Conservation (phyloP, 2,113 vertebrate species). For the Anhinga anhinga region DNA sequence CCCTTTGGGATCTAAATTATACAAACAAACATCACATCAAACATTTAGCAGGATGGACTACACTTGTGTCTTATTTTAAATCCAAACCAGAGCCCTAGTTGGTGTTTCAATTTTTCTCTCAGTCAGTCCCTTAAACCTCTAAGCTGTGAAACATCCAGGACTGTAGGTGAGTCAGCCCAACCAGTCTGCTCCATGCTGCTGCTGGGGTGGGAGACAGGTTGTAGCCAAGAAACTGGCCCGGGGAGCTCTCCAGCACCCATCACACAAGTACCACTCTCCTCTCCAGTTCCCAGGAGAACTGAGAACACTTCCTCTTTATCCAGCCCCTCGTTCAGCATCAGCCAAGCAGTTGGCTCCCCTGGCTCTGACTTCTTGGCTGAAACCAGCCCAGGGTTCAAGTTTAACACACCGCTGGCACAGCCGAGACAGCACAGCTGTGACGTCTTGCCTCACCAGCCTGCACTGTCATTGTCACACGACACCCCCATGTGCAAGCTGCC, state of each 20-base stretch:
- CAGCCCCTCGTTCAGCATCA: background rate
- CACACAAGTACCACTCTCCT: background rate
- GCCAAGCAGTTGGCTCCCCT: background rate
- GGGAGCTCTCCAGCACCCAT: background rate
- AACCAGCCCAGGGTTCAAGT: background rate
- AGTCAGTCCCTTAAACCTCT: background rate
- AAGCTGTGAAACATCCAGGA: background rate
- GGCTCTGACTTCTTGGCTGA: background rate
- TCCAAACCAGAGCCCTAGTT: background rate
- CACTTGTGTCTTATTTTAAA: background rate
- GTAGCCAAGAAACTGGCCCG: background rate
- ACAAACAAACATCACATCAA: background rate
- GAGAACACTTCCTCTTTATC: background rate
- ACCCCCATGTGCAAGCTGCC: background rate
- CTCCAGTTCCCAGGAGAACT: background rate
- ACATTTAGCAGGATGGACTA: background rate
- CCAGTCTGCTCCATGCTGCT: background rate
- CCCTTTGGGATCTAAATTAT: background rate
- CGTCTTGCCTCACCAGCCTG: background rate
- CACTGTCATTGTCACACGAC: background rate
- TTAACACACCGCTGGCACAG: background rate
- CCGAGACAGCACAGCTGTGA: background rate
- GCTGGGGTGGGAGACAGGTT: background rate
- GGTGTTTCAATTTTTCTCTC: background rate
- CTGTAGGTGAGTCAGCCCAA: accelerated